phyloP scores from a whole-genome alignment of 2,888 invertebrate genomes.

The Eurois occulta region DNA sequence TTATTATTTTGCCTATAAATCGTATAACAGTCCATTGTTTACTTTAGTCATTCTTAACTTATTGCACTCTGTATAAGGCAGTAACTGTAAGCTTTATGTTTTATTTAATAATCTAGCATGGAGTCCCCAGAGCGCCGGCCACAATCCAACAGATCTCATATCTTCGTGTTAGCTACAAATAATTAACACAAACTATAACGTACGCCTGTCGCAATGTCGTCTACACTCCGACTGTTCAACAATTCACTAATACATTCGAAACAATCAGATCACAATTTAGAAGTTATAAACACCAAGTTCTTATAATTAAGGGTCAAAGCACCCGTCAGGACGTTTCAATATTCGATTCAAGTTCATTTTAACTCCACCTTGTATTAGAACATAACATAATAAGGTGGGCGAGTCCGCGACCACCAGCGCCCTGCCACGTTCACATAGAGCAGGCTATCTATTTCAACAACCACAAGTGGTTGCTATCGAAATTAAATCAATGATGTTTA shows the following conservation, averaged over 20 bases:
- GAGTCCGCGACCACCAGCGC: background rate
- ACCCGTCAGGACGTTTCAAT: conserved; percentile 68
- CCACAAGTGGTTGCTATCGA: background rate
- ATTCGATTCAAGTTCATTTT: conserved; percentile 63
- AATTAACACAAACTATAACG: conserved; percentile 67
- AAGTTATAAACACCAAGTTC: conserved; percentile 59
- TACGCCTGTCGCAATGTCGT: conserved; percentile 62
- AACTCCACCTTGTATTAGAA: conserved; percentile 23
- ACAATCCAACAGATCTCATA: conserved; percentile 68
- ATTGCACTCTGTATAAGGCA: conserved; percentile 35
- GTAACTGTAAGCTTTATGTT: conserved; percentile 28
- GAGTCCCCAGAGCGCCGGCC: conserved; percentile 46
- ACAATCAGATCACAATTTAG: conserved; percentile 63
- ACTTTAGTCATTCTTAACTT: conserved; percentile 15
- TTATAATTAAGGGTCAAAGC: conserved; percentile 66
- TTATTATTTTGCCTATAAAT: conserved; percentile 19
- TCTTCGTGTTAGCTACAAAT: conserved; percentile 82
- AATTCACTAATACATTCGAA: conserved; percentile 33
- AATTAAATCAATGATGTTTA: background rate
- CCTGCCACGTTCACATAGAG: background rate
- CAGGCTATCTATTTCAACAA: background rate
- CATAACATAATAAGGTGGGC: background rate
- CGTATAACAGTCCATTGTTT: conserved; percentile 10
- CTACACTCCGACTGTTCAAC: conserved; percentile 52
- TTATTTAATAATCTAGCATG: background rate